Conservation (phyloP, 2,797 vertebrate species). For the Rhyacichthys aspro region DNA sequence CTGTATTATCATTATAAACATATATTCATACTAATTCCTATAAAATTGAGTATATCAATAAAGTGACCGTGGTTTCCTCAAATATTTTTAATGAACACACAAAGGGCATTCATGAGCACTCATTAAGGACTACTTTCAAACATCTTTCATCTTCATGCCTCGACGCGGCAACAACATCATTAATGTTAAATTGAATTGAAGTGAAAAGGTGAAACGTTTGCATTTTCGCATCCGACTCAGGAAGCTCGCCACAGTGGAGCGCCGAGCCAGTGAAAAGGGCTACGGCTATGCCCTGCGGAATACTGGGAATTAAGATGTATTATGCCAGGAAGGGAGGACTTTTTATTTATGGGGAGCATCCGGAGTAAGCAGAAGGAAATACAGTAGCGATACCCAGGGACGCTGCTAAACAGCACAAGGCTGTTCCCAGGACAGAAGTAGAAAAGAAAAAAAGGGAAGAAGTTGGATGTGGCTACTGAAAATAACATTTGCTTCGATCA, state of each 20-base stretch:
- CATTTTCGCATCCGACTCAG: conserved; percentile 68
- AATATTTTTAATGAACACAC: conserved; percentile 49
- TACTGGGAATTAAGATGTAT: conserved; percentile 73
- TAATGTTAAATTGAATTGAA: conserved; percentile 62
- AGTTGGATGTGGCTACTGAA: conserved; percentile 62
- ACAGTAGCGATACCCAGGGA: conserved; percentile 69
- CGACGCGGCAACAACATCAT: conserved; percentile 59
- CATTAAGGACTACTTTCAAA: conserved; percentile 51
- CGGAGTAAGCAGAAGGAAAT: conserved; percentile 76
- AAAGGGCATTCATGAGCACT: conserved; percentile 45
- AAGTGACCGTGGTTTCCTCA: conserved; percentile 22
- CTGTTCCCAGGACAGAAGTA: conserved; percentile 62
- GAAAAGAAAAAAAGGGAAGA: conserved; percentile 37
- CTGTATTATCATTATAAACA: conserved; percentile 15
- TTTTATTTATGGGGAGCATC: conserved; percentile 74
- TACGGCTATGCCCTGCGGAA: conserved; percentile 66
- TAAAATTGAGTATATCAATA: conserved; percentile 52
- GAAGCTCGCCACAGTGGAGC: conserved; percentile 57
- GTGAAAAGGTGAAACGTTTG: conserved; percentile 66
- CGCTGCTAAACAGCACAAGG: conserved; percentile 56
- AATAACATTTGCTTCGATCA: conserved; percentile 24
- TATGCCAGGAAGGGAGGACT: conserved; percentile 71
- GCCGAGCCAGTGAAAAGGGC: conserved; percentile 41
- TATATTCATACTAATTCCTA: conserved; percentile 22
- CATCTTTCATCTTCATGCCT: conserved; percentile 64